Evolutionary conservation across 1,140 invertebrate genomes (phyloP), one percentile per base, ranked within the genome.

Genomic region (Drosophila asahinai): DNA sequence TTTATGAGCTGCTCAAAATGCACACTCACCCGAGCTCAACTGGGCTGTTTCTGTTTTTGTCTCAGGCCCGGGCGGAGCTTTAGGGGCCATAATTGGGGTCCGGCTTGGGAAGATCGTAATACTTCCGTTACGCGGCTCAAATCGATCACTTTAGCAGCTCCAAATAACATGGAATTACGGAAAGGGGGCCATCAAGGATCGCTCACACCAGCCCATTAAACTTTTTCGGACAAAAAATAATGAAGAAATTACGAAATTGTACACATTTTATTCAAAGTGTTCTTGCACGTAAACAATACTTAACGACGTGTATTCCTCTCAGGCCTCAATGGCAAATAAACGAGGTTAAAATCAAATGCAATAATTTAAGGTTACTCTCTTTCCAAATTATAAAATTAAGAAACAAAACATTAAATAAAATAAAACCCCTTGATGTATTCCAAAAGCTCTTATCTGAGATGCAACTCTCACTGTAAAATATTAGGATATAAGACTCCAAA

Each of bases 1-100:
- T 91, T 91, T 90, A 92, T 91, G 81, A 87, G 70, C 73, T 83
- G 61, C 82, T 74, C 67, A 66, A 72, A 80, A 70, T 59, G 70
- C 75, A 65, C 58, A 54, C 61, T 36, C 45, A 43, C 65, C 42
- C 47, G 52, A 66, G 57, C 63, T 57, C 63, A 51, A 43, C 51
- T 47, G 47, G 58, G 62, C 42, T 57, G 30, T 40, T 55, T 77
- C 30, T 22, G 48, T 38, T 49, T 49, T 51, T 64, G 49, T 42
- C 54, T 77, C 43, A 25, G 45, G 19, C 36, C 43, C 57, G 19
- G 45, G 25, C 58, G 60, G 42, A 36, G 61, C 38, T 71, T 30
- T 36, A 9, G n/a, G 14, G 43, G 49, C 80, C 76, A 63, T 86
- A 77, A 86, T 87, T 77, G 80, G 61, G 77, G 60, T 66, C 59